Evolutionary conservation across 2,113 vertebrate genomes (phyloP).

Genomic region (Elgaria multicarinata): DNA sequence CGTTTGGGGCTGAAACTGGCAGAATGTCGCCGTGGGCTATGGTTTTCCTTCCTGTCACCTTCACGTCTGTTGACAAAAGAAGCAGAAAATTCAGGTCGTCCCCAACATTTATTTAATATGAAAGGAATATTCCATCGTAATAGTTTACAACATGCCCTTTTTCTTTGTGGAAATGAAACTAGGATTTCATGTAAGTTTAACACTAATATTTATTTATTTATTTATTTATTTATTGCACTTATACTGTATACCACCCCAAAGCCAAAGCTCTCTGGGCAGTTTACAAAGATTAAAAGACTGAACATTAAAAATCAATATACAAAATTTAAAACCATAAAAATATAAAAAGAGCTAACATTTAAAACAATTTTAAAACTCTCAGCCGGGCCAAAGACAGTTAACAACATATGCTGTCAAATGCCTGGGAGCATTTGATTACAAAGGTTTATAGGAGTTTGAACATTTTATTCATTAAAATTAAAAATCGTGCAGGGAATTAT

Average conservation of each 20-base stretch:
- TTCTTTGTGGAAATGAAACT: background rate
- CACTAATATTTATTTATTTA: too few species aligned
- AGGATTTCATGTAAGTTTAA: slow-evolving; percentile 36
- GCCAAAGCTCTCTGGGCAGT: too few species aligned
- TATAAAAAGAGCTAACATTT: too few species aligned
- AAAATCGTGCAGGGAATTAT: background rate
- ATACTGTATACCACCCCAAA: too few species aligned
- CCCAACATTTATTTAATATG: accelerated
- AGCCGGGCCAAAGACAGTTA: too few species aligned
- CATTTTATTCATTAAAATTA: background rate
- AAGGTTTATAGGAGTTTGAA: background rate
- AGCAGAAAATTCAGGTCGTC: accelerated
- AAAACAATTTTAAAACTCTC: too few species aligned
- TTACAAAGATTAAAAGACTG: too few species aligned
- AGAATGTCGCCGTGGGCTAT: slow-evolving; percentile 71
- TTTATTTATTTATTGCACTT: too few species aligned
- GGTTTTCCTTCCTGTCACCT: slow-evolving; percentile 72
- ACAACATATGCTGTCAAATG: too few species aligned
- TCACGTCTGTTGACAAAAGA: slow-evolving; percentile 62
- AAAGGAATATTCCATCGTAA: background rate
- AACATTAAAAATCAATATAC: too few species aligned
- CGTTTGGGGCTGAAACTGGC: slow-evolving; percentile 75
- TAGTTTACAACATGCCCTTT: background rate
- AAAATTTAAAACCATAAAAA: too few species aligned
- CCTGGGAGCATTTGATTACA: too few species aligned